These are phyloP conservation scores for Drosophila bifasciata DNA, from an alignment of 1,140 invertebrate species.

Conservation along the genomic window DNA sequence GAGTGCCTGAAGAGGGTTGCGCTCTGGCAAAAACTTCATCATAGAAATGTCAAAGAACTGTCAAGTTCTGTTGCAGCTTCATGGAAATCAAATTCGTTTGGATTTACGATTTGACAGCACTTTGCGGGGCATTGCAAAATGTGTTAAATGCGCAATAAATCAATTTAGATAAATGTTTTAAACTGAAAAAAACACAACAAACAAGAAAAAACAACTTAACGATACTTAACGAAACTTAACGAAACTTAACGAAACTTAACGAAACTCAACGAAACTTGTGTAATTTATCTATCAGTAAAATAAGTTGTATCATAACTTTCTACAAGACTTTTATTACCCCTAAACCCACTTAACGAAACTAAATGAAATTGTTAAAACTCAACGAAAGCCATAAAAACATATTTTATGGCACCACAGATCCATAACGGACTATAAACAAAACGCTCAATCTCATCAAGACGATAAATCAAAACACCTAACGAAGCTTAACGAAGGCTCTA, in stretches of 20 bases:
- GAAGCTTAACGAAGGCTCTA: constrained; percentile 9
- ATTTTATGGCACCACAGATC: constrained; percentile 3
- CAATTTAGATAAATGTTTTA: background rate
- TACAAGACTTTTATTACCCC: background rate
- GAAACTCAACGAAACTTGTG: no score
- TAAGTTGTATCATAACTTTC: background rate
- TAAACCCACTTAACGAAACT: constrained; percentile 1
- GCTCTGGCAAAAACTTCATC: constrained; percentile 33
- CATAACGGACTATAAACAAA: no score
- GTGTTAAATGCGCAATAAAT: background rate
- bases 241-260: no score
- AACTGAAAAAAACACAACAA: no score
- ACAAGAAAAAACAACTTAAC: no score
- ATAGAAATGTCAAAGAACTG: constrained; percentile 47
- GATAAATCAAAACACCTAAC: constrained; percentile 18
- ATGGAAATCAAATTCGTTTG: constrained; percentile 17
- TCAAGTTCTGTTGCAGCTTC: constrained; percentile 26
- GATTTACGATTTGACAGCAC: constrained; percentile 8
- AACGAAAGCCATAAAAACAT: background rate
- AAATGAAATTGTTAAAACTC: constrained; percentile 1
- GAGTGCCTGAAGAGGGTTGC: constrained; percentile 45
- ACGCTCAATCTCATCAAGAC: background rate
- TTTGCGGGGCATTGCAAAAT: background rate
- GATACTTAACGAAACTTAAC: no score
- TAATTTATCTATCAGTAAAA: background rate